A percentile compares a stretch with the other conserved stretches of the same genome.
Evolutionary conservation across 2,113 vertebrate genomes (phyloP).

Genomic region (Hydrolagus affinis): DNA sequence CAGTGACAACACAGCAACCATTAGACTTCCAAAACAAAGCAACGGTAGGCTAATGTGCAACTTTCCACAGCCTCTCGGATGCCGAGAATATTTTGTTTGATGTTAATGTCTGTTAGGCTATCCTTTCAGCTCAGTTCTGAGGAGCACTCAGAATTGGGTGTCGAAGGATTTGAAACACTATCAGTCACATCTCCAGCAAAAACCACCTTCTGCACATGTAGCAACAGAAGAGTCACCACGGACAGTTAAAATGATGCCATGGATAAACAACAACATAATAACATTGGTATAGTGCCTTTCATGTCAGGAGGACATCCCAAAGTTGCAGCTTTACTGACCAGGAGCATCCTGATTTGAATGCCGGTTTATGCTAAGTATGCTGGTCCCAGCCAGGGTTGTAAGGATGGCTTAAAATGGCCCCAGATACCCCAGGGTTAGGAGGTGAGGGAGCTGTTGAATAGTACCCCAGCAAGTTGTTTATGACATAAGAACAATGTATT

Average conservation of each 20-base stretch:
- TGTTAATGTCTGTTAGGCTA: slow-evolving; percentile 60
- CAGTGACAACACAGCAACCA: slow-evolving; percentile 46
- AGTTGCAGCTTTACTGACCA: too few relatives aligned
- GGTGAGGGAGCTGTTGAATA: too few relatives aligned
- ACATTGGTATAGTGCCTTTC: not conserved
- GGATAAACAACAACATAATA: not conserved
- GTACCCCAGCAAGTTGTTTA: too few relatives aligned
- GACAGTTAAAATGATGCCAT: not conserved
- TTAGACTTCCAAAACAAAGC: slow-evolving; percentile 40
- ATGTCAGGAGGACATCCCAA: not conserved
- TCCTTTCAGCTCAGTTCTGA: slow-evolving; percentile 60
- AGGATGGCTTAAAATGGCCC: too few relatives aligned
- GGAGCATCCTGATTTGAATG: too few relatives aligned
- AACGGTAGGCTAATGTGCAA: slow-evolving; percentile 39
- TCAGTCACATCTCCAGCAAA: slow-evolving; percentile 34
- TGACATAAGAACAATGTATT: too few relatives aligned
- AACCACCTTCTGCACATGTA: too few relatives aligned
- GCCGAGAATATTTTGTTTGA: slow-evolving; percentile 54
- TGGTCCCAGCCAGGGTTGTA: too few relatives aligned
- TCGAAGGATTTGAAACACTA: slow-evolving; percentile 56
- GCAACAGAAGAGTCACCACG: not conserved
- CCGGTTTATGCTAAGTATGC: too few relatives aligned
- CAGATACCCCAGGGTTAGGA: too few relatives aligned
- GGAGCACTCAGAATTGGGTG: slow-evolving; percentile 56
- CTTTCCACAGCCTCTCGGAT: slow-evolving; percentile 39